Percentiles rank a stretch among this genome's conserved stretches.
Conservation (phyloP, 2,888 invertebrate species). For the Drosophila suboccidentalis region DNA sequence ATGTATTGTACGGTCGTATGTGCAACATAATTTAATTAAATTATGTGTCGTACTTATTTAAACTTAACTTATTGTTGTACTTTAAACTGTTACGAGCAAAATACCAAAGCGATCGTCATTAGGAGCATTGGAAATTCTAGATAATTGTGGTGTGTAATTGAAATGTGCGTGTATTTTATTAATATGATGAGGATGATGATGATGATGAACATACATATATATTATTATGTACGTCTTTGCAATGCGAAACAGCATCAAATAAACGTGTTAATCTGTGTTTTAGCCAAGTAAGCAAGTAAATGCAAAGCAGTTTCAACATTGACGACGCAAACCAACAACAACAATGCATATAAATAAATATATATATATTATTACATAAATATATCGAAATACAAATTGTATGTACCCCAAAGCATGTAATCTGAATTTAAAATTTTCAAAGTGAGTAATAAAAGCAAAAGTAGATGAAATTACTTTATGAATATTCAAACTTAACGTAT, state of each 20-base stretch:
- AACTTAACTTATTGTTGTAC: conserved; percentile 38
- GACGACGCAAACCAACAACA: conserved; percentile 38
- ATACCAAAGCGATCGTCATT: conserved; percentile 46
- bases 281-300: conserved; percentile 72
- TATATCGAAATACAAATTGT: conserved; percentile 70
- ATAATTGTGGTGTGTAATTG: conserved; percentile 66
- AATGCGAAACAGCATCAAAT: conserved; percentile 63
- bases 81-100: conserved; percentile 60
- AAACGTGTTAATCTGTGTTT: conserved; percentile 81
- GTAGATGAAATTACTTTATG: conserved; percentile 57
- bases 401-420: conserved; percentile 76
- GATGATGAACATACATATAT: conserved; percentile 24
- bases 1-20: conserved; percentile 34
- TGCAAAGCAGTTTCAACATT: conserved; percentile 38
- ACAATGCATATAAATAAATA: conserved; percentile 46
- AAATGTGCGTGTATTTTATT: conserved; percentile 65
- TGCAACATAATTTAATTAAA: conserved; percentile 56
- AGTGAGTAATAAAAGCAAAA: conserved; percentile 76
- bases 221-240: conserved; percentile 54
- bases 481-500: conserved; percentile 31
- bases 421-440: conserved; percentile 81
- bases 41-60: conserved; percentile 53
- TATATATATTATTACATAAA: conserved; percentile 38
- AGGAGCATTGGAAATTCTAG: conserved; percentile 51
- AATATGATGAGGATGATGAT: conserved; percentile 30